Evolutionary conservation across 2,113 vertebrate genomes (phyloP).

Genomic region (Poeciliopsis occidentalis): DNA sequence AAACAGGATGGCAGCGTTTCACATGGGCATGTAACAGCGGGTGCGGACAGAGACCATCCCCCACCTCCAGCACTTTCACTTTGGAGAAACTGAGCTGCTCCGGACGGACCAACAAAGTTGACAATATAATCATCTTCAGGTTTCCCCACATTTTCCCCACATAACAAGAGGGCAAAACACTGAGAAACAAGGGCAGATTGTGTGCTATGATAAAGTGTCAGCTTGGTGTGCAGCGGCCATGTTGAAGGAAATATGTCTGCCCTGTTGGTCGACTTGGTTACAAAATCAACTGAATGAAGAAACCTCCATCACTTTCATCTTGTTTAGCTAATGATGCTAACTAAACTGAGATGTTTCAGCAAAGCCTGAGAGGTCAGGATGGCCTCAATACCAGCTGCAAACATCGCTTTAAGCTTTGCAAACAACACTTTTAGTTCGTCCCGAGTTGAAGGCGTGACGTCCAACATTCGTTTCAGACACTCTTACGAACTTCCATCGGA

Average conservation of each 20-base stretch:
- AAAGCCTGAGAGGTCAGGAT: too few species aligned
- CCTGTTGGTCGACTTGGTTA: background rate
- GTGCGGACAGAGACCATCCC: background rate
- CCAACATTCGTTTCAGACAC: too few species aligned
- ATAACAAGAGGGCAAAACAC: too few species aligned
- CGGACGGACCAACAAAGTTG: background rate
- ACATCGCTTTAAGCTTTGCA: too few species aligned
- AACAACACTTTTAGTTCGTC: too few species aligned
- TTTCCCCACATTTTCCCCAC: too few species aligned
- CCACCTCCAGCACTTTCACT: conserved; percentile 1
- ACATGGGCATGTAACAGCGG: conserved; percentile 1
- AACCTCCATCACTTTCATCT: background rate
- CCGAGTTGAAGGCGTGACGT: too few species aligned
- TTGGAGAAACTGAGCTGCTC: background rate
- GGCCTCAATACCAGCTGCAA: too few species aligned
- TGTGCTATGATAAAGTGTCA: too few species aligned
- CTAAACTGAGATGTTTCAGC: background rate
- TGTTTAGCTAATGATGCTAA: background rate
- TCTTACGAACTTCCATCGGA: too few species aligned
- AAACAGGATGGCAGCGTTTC: conserved; percentile 1
- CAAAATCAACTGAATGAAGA: background rate
- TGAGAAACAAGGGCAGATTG: too few species aligned
- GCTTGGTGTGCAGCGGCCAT: background rate
- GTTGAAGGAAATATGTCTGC: background rate
- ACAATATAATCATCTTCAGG: too few species aligned